Evolutionary conservation across 2,113 vertebrate species (phyloP).

Genomic region (Cettia cetti): DNA sequence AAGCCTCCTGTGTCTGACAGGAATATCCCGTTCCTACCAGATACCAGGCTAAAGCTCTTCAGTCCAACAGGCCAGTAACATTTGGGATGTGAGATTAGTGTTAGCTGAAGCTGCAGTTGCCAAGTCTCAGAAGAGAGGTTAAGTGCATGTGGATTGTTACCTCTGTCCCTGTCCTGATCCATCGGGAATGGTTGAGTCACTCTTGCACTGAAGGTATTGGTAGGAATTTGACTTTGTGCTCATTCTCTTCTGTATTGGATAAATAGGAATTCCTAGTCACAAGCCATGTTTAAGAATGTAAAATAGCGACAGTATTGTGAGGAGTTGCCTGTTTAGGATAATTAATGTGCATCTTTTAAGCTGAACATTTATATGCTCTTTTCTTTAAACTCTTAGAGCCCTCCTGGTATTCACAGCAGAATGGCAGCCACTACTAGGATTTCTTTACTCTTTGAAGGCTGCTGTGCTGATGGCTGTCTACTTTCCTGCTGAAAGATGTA

Average conservation of each 20-base stretch:
- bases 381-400: not conserved
- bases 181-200: not conserved
- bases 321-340: not conserved
- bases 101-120: not conserved
- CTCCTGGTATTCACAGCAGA: not conserved
- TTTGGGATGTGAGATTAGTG: not conserved
- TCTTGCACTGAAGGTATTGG: not conserved
- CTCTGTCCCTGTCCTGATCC: not conserved
- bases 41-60: not conserved
- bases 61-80: not conserved
- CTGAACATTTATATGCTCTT: not conserved
- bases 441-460: not conserved
- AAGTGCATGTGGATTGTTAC: rapidly evolving
- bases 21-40: not conserved
- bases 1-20: not conserved
- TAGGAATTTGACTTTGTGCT: not conserved
- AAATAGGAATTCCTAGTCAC: not conserved
- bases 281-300: not conserved
- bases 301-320: not conserved
- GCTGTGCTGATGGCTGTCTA: not conserved
- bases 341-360: not conserved
- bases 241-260: rapidly evolving
- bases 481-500: not conserved
- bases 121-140: not conserved
- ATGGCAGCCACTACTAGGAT: not conserved